Evolutionary conservation across 2,797 vertebrate genomes (phyloP), one percentile per base, ranked within the genome.

Genomic region (Fringilla coelebs): DNA sequence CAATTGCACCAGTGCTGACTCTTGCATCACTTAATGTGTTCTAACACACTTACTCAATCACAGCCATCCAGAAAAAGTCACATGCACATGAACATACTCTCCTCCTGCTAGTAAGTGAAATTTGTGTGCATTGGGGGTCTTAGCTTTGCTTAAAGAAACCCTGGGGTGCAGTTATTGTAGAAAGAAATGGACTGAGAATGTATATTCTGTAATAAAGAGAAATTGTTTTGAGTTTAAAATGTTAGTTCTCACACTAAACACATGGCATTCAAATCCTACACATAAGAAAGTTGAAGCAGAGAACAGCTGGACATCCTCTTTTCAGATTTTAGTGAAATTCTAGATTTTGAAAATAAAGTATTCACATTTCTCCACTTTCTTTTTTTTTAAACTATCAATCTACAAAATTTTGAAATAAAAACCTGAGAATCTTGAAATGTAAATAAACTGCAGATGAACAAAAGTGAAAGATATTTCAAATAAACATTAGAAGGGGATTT

Each of bases 311-410:
- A 80, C 54, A 65, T 43, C n/a, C 26, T 90, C 60, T 60, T 80
- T 66, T 62, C 73, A 91, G 55, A 88, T 89, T 91, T 87, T 38
- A 87, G 55, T 91, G 92, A 92, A 74, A 92, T 92, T 85, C 91
- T 80, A 96, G 89, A 94, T 91, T 95, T 91, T 84, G 51, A 94
- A 95, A 96, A 91, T 78, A 93, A 67, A 90, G 57, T 16, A n/a
- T 83, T 92, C 43, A 18, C 48, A 48, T 92, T 91, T 92, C 66
- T 80, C 26, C 4, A 0, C 65, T 34, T 62, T 83, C 16, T 87
- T 84, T 68, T 54, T 90, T 89, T 55, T 3, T 3, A 8, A 77
- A 72, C 41, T 66, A 78, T 90, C 62, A 76, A 51, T 78, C 80
- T 60, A 86, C 40, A 51, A 86, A 88, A 76, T 87, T 86, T 55